Evolutionary conservation across 2,888 invertebrate species (phyloP).

Genomic region (Spodoptera picta): DNA sequence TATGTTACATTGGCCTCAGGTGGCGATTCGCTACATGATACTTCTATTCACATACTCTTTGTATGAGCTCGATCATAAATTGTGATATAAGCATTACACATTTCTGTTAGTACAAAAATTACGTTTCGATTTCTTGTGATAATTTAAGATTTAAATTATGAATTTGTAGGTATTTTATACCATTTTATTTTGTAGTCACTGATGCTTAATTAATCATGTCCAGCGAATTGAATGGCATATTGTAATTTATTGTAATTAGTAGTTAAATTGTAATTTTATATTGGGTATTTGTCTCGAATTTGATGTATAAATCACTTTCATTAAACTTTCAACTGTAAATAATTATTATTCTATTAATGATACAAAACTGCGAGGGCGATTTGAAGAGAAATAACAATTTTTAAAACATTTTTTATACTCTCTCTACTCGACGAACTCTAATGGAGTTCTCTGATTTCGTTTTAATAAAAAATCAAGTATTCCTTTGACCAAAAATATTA

Average conservation of each 20-base stretch:
- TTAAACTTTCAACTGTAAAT: conserved; percentile 3
- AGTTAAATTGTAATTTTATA: conserved; percentile 1
- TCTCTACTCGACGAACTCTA: no score
- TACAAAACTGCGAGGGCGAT: background rate
- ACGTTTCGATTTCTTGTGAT: conserved; percentile 32
- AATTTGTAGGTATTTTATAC: conserved; percentile 20
- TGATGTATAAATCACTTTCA: background rate
- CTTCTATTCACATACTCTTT: background rate
- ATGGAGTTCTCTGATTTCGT: no score
- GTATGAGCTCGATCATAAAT: conserved; percentile 6
- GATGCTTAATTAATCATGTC: conserved; percentile 4
- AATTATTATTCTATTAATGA: background rate
- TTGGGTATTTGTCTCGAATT: conserved; percentile 32
- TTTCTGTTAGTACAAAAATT: conserved; percentile 53
- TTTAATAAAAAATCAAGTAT: no score
- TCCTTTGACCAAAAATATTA: no score
- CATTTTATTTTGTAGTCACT: background rate
- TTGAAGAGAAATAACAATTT: background rate
- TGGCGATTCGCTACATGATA: conserved; percentile 85
- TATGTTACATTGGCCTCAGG: conserved; percentile 89
- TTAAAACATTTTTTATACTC: no score
- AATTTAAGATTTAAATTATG: conserved; percentile 27
- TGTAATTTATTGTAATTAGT: no score
- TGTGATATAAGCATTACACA: conserved; percentile 49
- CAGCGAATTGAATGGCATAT: conserved; percentile 10